Evolutionary conservation across 2,113 vertebrate genomes (phyloP).

Genomic region (Myrmecobius fasciatus): DNA sequence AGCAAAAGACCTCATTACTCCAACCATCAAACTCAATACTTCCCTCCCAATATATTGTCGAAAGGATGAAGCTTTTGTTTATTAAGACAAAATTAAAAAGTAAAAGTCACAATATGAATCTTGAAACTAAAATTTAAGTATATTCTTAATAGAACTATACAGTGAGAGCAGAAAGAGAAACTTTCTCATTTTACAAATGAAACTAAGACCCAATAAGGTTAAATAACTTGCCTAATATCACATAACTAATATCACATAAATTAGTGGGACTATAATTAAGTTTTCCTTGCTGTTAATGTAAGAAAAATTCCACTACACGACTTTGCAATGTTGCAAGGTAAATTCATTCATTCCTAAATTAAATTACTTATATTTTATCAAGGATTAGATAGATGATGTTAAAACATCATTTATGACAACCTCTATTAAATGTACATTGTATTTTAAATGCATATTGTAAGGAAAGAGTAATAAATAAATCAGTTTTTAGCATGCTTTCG

Average conservation of each 20-base stretch:
- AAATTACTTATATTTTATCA: background rate
- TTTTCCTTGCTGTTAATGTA: background rate
- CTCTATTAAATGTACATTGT: background rate
- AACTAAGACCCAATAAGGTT: background rate
- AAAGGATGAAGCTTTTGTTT: constrained; percentile 17
- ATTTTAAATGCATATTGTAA: background rate
- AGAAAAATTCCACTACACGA: background rate
- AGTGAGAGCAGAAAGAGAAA: background rate
- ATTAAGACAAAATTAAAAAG: background rate
- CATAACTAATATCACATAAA: background rate
- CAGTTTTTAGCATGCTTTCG: background rate
- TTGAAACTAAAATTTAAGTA: background rate
- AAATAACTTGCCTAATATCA: background rate
- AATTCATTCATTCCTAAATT: background rate
- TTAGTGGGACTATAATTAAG: background rate
- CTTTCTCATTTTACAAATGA: background rate
- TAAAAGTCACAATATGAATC: background rate
- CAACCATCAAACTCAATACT: background rate
- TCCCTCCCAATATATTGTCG: background rate
- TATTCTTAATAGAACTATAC: background rate
- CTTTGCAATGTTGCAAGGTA: background rate
- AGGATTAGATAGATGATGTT: background rate
- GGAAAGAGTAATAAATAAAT: background rate
- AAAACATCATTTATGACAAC: background rate
- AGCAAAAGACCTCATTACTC: background rate